Conservation (phyloP, 2,113 vertebrate genomes). For the Pteruthius melanotis region DNA sequence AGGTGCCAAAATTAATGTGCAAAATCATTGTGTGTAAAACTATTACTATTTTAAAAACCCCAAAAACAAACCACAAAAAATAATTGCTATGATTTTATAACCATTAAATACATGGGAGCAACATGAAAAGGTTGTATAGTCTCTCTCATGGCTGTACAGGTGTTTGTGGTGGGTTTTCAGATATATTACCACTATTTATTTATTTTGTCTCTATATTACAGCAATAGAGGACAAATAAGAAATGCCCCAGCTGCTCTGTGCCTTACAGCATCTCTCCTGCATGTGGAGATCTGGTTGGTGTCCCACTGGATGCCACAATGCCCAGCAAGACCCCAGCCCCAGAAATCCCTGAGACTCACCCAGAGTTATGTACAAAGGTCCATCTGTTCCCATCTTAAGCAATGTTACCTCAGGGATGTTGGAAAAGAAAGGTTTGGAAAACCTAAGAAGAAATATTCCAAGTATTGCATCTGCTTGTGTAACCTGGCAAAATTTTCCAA, state of each 20-base stretch:
- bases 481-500: slow-evolving; percentile 31
- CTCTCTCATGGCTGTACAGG: too few species aligned
- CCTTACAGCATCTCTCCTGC: background rate
- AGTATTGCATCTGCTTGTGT: slow-evolving; percentile 7
- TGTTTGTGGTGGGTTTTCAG: background rate
- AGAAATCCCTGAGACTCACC: background rate
- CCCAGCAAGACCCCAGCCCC: background rate
- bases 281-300: background rate
- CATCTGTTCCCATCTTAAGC: background rate
- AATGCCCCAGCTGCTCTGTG: background rate
- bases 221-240: background rate
- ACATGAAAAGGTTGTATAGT: background rate
- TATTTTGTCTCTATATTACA: background rate
- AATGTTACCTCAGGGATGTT: background rate
- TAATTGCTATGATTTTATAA: background rate
- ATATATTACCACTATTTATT: background rate
- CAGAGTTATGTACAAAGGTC: background rate
- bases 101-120: background rate
- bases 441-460: slow-evolving; percentile 5
- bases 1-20: background rate
- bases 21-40: background rate
- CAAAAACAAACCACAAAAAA: background rate
- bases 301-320: background rate
- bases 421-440: slow-evolving; percentile 20
- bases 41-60: background rate